Evolutionary conservation across 2,113 vertebrate species (phyloP), one percentile per base, ranked within the genome.

Genomic region (Tyrannus savana): DNA sequence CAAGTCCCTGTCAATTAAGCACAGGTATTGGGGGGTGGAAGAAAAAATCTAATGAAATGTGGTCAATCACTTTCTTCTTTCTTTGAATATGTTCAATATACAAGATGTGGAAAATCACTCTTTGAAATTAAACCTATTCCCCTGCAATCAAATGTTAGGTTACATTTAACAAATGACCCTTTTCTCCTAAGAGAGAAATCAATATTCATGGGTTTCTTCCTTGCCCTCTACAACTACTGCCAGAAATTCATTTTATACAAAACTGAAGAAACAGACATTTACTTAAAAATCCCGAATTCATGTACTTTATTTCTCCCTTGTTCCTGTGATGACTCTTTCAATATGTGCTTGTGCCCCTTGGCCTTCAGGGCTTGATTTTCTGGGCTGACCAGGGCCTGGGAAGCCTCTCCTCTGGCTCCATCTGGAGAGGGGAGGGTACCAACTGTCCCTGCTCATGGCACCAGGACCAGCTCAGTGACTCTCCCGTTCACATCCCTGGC

Each of bases 81-180:
- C 72, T 66, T 85, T 64, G 41, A 85, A 24, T 82, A 67, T 42
- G n/a, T 74, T 74, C 90, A 67, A 67, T 74, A 77, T 30, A 77
- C 3, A 77, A 80, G 88, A 90, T 50, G 72, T 80, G 23, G 56
- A 59, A 82, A 80, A 69, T 74, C 64, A 67, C 59, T 87, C 86
- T 66, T 80, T 39, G 75, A 92, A 94, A 94, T 92, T 92, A 97
- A 86, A 86, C 85, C 75, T 96, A 46, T 77, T 88, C 39, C 85
- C 22, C 53, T 14, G 25, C 59, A 90, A 86, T 90, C 75, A 90
- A 77, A 67, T 37, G 37, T 77, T 69, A 84, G 64, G 68, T 92
- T 92, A 77, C 55, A 30, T 73, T 83, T 84, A 86, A 94, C 63
- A 93, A 96, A 77, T 47, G 64, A 80, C 72, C 76, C 72, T 85